Evolutionary conservation across 2,888 invertebrate species (phyloP), one percentile per base, ranked within the genome.

Genomic region (Ecliptopera silaceata): DNA sequence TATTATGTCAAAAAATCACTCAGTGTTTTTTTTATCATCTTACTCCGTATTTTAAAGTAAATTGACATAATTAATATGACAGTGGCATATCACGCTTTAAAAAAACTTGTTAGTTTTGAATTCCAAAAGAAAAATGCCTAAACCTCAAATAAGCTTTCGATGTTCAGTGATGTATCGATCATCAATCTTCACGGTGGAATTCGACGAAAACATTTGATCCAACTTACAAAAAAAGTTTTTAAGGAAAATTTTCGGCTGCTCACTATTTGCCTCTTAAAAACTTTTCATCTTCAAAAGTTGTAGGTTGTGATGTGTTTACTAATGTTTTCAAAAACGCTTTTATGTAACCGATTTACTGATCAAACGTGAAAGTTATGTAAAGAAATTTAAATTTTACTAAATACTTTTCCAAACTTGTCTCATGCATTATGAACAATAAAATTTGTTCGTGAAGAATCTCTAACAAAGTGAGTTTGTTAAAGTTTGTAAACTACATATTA

Each of bases 101-200:
- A n/a, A n/a, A n/a, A n/a, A n/a, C n/a, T n/a, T n/a, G n/a, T n/a
- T n/a, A n/a, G n/a, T n/a, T n/a, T n/a, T 20, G 20, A 4, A 26
- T 17, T 1, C 11, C 3, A 17, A 54, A 57, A 55, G 22, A 47
- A 49, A 64, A 41, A 56, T 41, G 31, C 29, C 38, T 50, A 43
- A 57, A 54, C 39, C 51, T 47, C 46, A 61, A 63, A 63, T 66
- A 61, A 59, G 55, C 50, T 63, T 59, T 47, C 46, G 31, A 47
- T 58, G 48, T 61, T 48, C 56, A 42, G 41, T 52, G 39, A 56
- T 26, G 56, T 61, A 56, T 60, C 46, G 49, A 41, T 39, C 64
- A 66, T 66, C 64, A 62, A 64, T 66, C 64, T 60, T 46, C 45
- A 18, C 15, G 34, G 20, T 20, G 4, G 38, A 53, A 56, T 58